A percentile compares a stretch with the other conserved stretches of the same genome.
Evolutionary conservation across 1,140 invertebrate species (phyloP).

Genomic region (Leptinotarsa lineolata): DNA sequence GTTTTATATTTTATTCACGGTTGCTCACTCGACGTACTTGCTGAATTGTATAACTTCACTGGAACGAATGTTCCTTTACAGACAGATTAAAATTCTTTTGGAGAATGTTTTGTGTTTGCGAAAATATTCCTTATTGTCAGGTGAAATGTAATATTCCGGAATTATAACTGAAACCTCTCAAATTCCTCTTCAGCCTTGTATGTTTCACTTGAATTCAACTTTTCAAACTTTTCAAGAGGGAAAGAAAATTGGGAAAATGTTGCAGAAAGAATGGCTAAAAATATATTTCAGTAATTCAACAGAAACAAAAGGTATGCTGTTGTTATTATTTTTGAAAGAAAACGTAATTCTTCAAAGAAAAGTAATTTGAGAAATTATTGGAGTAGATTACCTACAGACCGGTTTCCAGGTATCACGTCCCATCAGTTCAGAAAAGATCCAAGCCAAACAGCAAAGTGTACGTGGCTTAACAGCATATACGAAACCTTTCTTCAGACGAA

Average conservation of each 20-base stretch:
- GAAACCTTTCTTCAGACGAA: no score
- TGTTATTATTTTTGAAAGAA: no score
- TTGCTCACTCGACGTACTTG: conserved; percentile 11
- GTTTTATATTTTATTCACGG: conserved; percentile 30
- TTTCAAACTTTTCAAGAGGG: not conserved
- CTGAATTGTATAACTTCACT: conserved; percentile 33
- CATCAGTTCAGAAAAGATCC: no score
- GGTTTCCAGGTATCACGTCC: no score
- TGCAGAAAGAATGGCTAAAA: not conserved
- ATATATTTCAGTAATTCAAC: not conserved
- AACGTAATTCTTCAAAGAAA: no score
- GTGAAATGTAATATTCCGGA: conserved; percentile 9
- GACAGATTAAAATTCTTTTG: conserved; percentile 35
- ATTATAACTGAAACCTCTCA: conserved; percentile 20
- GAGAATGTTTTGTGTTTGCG: not conserved
- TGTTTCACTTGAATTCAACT: not conserved
- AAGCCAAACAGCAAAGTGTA: no score
- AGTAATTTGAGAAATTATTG: no score
- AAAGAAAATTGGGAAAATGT: not conserved
- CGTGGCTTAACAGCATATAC: no score
- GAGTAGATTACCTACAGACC: no score
- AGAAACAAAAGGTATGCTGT: no score
- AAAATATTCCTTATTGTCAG: conserved; percentile 16
- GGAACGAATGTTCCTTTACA: conserved; percentile 31
- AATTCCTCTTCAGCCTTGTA: conserved; percentile 8